phyloP scores from a whole-genome alignment of 2,888 invertebrate genomes.

The Protophormia terraenovae region DNA sequence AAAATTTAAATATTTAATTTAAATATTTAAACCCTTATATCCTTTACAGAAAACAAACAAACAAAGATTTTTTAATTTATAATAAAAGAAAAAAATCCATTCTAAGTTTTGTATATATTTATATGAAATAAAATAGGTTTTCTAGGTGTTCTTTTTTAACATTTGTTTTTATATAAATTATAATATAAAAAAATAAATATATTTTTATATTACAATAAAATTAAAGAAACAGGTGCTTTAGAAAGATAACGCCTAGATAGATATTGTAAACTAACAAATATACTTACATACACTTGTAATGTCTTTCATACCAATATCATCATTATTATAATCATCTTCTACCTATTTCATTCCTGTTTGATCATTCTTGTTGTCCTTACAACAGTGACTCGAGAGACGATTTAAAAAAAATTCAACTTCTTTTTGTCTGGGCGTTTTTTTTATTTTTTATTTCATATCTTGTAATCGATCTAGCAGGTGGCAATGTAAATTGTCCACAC shows the following conservation, averaged over 20 bases:
- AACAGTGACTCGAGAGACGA: not conserved
- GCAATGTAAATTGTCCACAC: conserved; percentile 69
- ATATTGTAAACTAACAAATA: too few relatives aligned
- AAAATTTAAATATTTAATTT: conserved; percentile 57
- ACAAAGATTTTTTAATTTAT: not conserved
- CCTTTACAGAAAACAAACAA: conserved; percentile 5
- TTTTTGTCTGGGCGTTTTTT: conserved; percentile 53
- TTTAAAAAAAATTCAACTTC: conserved; percentile 40
- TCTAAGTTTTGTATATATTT: not conserved
- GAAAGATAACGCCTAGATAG: conserved; percentile 63
- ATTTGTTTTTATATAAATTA: not conserved
- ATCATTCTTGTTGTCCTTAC: conserved; percentile 43
- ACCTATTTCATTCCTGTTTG: conserved; percentile 39
- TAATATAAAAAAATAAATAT: too few relatives aligned
- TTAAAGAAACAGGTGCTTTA: conserved; percentile 64
- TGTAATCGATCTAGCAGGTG: conserved; percentile 69
- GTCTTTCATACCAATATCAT: not conserved
- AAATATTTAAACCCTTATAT: conserved; percentile 36
- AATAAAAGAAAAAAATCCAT: not conserved
- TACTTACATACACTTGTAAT: too few relatives aligned
- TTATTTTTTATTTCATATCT: conserved; percentile 48
- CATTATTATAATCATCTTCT: not conserved
- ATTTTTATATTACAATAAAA: conserved; percentile 29
- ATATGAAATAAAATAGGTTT: not conserved
- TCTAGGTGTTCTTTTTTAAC: not conserved